phyloP scores from a whole-genome alignment of 2,113 vertebrate genomes.

The Leptobrachium ailaonicum region DNA sequence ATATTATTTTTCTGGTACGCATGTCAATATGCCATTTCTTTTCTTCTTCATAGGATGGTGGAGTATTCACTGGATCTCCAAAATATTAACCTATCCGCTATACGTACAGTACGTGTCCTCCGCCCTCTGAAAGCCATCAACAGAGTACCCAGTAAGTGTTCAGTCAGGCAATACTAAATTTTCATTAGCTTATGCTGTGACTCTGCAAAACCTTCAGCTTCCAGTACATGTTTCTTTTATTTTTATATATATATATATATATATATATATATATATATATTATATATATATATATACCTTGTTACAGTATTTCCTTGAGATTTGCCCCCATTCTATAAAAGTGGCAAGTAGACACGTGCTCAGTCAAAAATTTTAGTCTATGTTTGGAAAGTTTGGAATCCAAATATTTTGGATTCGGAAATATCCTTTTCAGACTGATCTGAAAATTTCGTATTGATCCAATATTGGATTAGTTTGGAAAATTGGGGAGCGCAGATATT shows the following conservation, averaged over 20 bases:
- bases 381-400: no score
- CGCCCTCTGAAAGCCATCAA: constrained; percentile 98
- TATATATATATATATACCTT: neutral
- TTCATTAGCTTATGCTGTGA: constrained; percentile 18
- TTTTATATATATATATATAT: neutral
- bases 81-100: constrained; percentile 97
- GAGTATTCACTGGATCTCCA: constrained; percentile 97
- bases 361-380: no score
- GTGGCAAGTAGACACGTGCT: no score
- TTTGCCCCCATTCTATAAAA: no score
- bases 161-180: neutral
- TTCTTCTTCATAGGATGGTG: constrained; percentile 82
- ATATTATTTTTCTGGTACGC: neutral
- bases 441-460: no score
- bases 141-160: constrained; percentile 91
- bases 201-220: constrained; percentile 22
- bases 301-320: no score
- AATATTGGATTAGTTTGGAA: no score
- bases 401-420: no score
- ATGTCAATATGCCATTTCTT: neutral
- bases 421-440: no score
- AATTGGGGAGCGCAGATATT: no score
- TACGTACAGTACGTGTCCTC: constrained; percentile 92
- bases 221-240: neutral
- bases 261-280: neutral